phyloP scores from a whole-genome alignment of 2,888 invertebrate species.

The Philereme vetulata region DNA sequence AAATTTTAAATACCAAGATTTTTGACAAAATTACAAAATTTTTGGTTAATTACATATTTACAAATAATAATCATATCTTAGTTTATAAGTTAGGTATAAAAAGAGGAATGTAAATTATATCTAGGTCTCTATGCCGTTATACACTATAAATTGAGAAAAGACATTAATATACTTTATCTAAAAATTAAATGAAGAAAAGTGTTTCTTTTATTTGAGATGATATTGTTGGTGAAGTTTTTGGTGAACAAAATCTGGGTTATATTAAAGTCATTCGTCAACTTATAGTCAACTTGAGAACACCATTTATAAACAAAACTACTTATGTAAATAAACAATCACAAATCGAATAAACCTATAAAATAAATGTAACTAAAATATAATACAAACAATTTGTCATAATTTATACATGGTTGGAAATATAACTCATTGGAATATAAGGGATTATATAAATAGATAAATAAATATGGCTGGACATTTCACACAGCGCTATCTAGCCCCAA shows the following conservation, averaged over 20 bases:
- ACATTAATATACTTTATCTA: no score
- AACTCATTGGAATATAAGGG: no score
- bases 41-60: conserved; percentile 20
- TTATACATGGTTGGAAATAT: no score
- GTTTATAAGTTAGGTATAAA: conserved; percentile 7
- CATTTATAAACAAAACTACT: conserved; percentile 7
- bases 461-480: no score
- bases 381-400: no score
- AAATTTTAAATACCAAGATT: neutral
- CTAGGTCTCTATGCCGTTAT: neutral
- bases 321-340: conserved; percentile 6
- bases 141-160: conserved; percentile 1
- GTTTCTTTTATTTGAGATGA: no score
- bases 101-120: conserved; percentile 14
- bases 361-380: conserved; percentile 14
- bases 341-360: conserved; percentile 7
- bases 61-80: conserved; percentile 15
- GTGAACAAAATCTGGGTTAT: no score
- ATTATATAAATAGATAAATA: no score
- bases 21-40: neutral
- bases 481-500: no score
- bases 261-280: neutral
- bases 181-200: no score
- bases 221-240: no score
- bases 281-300: conserved; percentile 8